Conservation (phyloP, 92 coral and sea anemone species). For the Ricordea florida region DNA sequence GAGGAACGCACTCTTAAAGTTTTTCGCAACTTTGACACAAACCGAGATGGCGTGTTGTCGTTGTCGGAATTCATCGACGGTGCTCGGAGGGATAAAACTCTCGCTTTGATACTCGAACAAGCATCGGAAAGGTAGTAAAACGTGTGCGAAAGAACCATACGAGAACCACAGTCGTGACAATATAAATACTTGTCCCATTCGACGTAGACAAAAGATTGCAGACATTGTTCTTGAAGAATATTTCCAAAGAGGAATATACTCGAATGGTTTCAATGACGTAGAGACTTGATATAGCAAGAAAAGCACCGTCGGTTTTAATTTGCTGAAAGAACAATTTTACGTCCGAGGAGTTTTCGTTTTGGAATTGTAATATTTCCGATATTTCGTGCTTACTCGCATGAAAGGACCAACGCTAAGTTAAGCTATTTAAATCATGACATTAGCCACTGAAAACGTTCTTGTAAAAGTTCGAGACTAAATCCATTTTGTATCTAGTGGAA, state of each 20-base stretch:
- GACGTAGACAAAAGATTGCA: no score
- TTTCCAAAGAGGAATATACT: background rate
- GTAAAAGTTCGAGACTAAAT: no score
- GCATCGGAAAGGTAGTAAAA: constrained; percentile 12
- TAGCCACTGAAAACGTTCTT: no score
- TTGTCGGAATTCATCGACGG: constrained; percentile 92
- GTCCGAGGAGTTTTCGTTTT: no score
- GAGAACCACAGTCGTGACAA: no score
- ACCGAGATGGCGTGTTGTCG: constrained; percentile 93
- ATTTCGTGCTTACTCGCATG: no score
- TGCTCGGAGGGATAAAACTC: constrained; percentile 90
- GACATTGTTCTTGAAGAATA: background rate
- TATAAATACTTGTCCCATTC: no score
- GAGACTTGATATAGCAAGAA: background rate
- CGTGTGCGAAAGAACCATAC: no score
- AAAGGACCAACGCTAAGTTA: no score
- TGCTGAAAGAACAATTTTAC: background rate
- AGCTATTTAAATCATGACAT: no score
- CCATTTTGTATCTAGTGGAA: no score
- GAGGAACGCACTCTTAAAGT: constrained; percentile 94
- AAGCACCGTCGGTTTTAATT: background rate
- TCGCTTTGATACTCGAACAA: constrained; percentile 83
- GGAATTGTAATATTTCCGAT: no score
- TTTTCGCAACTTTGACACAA: constrained; percentile 85
- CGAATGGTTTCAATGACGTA: background rate